These are phyloP conservation scores for Argentina silus DNA, from an alignment of 2,797 vertebrate genomes.

Conservation along the genomic window DNA sequence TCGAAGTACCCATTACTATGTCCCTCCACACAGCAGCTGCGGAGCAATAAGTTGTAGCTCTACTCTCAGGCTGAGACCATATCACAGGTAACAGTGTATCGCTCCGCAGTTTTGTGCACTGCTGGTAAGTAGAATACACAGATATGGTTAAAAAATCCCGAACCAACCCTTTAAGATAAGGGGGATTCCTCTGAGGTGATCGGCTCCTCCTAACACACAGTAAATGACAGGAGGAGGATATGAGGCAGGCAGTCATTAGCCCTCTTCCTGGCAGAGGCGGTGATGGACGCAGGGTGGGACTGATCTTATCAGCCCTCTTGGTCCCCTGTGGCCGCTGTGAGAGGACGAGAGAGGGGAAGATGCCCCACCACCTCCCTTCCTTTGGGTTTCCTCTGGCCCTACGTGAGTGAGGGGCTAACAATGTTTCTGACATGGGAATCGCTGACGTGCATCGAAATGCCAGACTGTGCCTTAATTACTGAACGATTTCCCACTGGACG, in stretches of 20 bases:
- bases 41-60: too few species aligned
- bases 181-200: slow-evolving; percentile 36
- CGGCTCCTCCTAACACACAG: slow-evolving; percentile 33
- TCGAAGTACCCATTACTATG: too few species aligned
- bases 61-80: too few species aligned
- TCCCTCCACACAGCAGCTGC: too few species aligned
- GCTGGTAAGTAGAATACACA: too few species aligned
- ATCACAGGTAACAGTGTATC: too few species aligned
- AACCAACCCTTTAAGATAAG: slow-evolving; percentile 45
- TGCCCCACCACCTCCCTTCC: slow-evolving; percentile 48
- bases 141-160: too few species aligned
- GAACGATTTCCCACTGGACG: neutral
- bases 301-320: slow-evolving; percentile 57
- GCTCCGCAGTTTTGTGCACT: too few species aligned
- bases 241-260: slow-evolving; percentile 27
- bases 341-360: slow-evolving; percentile 46
- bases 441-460: neutral
- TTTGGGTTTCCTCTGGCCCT: slow-evolving; percentile 41
- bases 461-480: neutral
- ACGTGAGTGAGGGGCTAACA: slow-evolving; percentile 33
- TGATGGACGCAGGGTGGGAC: slow-evolving; percentile 33
- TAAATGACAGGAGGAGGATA: slow-evolving; percentile 25
- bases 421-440: slow-evolving; percentile 21
- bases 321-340: slow-evolving; percentile 35
- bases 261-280: slow-evolving; percentile 24